Conservation (phyloP, 2,888 invertebrate species). For the Mesorhabditis spiculigera region DNA sequence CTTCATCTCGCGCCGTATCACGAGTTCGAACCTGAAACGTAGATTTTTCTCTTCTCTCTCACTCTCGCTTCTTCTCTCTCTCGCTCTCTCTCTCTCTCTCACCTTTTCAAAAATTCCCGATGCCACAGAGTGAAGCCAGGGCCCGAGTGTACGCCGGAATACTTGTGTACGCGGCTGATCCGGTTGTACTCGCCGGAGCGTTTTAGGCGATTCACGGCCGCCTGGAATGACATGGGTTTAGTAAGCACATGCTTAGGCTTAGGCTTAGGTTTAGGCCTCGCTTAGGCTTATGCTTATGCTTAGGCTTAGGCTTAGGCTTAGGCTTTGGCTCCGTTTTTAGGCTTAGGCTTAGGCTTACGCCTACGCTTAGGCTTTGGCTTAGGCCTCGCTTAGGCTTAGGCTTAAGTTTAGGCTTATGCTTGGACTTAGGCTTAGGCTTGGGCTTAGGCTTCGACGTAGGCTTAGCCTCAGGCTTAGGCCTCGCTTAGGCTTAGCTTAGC, state of each 20-base stretch:
- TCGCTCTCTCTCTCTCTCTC: background rate
- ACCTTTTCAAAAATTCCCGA: constrained; percentile 49
- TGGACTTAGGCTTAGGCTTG: background rate
- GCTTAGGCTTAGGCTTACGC: no score
- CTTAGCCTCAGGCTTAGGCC: no score
- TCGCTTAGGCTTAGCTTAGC: no score
- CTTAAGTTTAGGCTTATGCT: no score
- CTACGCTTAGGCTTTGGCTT: background rate
- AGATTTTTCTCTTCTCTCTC: background rate
- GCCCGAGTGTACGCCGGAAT: constrained; percentile 51
- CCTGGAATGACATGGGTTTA: constrained; percentile 15
- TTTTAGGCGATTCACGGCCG: constrained; percentile 39
- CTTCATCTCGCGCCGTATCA: constrained; percentile 34
- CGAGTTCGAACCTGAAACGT: constrained; percentile 41
- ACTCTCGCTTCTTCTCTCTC: no score
- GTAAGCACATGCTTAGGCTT: background rate
- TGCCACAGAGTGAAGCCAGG: constrained; percentile 54
- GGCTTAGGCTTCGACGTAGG: no score
- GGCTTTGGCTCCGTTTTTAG: no score
- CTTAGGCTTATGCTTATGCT: no score
- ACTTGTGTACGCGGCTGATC: constrained; percentile 40
- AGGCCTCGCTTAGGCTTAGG: no score
- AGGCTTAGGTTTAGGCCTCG: no score
- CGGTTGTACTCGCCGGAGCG: constrained; percentile 39
- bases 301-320: no score